Base-by-base conservation (phyloP, 2,797 vertebrate genomes). In the Bradypodion pumilum region DNA sequence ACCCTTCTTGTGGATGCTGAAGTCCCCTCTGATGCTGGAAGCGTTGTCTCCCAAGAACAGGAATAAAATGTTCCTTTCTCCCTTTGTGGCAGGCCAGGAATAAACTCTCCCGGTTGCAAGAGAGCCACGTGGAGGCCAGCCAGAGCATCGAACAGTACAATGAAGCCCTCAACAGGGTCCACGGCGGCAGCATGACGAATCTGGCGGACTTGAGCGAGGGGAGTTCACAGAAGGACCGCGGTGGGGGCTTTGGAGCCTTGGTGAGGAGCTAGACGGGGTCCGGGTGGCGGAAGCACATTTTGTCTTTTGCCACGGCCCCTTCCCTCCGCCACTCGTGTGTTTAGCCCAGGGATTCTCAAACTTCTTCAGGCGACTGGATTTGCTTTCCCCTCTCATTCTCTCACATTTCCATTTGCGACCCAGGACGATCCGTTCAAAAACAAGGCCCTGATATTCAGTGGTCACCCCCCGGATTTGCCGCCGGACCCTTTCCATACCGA, bases 371-470 rank as follows among this genome's bases (percentile, higher is more conserved):
- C n/a, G n/a, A n/a, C n/a, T n/a, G n/a, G 44, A 10, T 46, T 5
- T 46, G 5, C 44, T 46, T 56, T 21, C 21, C 4, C 21, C 2
- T 21, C 52, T 19, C 52, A 13, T 1, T 5, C 52, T 56, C 52
- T 16, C 52, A 52, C 62, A 23, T 59, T 25, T 25, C 23, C 88
- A 82, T 95, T 78, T 93, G 32, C 81, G 84, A 74, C 90, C 76
- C 90, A 98, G 98, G 98, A 99, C 27, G 98, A 99, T 89, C 98
- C 98, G 0, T 99, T 99, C 93, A 98, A 97, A 95, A 97, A 96
- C 87, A 99, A 98, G 95, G 93, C 97, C 40, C 95, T 97, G 56
- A 94, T 97, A 88, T 99, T 99, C 91, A 96, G 95, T 93, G 97
- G 91, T 92, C 96, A 95, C 49, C 89, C 96, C 12, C 97, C 97